These are phyloP conservation scores for Pocillopora damicornis DNA, from an alignment of 64 coral and sea anemone genomes.

Conservation along the genomic window DNA sequence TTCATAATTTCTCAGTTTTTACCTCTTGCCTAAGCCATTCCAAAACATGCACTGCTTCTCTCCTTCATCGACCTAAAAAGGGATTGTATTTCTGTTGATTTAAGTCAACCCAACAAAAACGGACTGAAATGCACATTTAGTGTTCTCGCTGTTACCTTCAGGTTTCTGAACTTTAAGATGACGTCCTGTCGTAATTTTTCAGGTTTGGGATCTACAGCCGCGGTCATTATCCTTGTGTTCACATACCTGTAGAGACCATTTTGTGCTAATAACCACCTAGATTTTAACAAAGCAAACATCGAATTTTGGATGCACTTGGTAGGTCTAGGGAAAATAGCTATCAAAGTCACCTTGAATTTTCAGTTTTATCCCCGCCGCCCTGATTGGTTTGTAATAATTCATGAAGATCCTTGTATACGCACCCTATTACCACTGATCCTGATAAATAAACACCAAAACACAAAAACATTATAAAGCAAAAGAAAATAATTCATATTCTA, in stretches of 20 bases:
- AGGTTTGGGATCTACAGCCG: neutral
- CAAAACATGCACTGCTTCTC: neutral
- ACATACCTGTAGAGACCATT: neutral
- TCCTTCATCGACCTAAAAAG: neutral
- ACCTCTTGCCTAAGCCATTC: neutral
- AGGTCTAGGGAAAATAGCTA: too few species aligned
- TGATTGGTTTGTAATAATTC: neutral
- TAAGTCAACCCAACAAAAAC: neutral
- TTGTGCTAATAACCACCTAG: too few species aligned
- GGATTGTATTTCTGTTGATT: too few species aligned
- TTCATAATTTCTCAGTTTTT: neutral
- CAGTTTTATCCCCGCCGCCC: neutral
- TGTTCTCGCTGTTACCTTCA: neutral
- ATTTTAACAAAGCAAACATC: too few species aligned
- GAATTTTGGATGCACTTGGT: too few species aligned
- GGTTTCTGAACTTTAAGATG: neutral
- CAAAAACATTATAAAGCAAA: neutral
- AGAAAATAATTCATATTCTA: neutral
- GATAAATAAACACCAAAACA: neutral
- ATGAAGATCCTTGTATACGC: neutral
- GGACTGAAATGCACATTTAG: neutral
- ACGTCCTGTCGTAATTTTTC: neutral
- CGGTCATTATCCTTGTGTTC: neutral
- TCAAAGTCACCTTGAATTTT: neutral
- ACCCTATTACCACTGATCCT: neutral